These are phyloP conservation scores for Ptychochromis oligacanthus DNA, from an alignment of 2,113 vertebrate genomes.

Conservation along the genomic window DNA sequence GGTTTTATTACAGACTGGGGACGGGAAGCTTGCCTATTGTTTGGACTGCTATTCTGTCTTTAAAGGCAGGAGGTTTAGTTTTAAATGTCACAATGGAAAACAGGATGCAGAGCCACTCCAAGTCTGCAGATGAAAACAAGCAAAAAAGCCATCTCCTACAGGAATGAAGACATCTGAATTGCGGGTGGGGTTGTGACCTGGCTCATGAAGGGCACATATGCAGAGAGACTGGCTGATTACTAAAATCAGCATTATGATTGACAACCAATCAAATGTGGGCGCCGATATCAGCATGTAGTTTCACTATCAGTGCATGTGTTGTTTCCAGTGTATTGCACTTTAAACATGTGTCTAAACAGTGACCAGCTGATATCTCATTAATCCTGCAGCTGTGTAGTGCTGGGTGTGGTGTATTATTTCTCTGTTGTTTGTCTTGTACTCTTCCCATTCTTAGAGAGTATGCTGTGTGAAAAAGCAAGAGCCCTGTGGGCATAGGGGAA, in stretches of 20 bases:
- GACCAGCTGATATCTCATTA: slow-evolving; percentile 9
- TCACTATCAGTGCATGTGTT: background rate
- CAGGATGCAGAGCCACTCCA: slow-evolving; percentile 60
- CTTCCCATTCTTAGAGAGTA: slow-evolving; percentile 8
- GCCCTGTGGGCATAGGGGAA: background rate
- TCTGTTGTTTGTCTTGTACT: background rate
- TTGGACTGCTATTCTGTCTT: slow-evolving; percentile 28
- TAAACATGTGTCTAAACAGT: background rate
- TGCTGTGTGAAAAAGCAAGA: background rate
- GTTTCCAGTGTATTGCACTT: slow-evolving; percentile 15
- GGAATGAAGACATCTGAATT: background rate
- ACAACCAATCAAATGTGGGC: background rate
- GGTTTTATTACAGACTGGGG: slow-evolving; percentile 40
- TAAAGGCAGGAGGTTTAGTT: slow-evolving; percentile 10
- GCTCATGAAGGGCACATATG: background rate
- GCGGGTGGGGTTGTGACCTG: background rate
- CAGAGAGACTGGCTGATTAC: background rate
- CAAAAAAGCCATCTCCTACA: slow-evolving; percentile 34
- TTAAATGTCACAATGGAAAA: slow-evolving; percentile 57
- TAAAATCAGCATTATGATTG: background rate
- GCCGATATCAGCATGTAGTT: background rate
- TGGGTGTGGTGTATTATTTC: slow-evolving; percentile 38
- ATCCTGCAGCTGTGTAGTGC: background rate
- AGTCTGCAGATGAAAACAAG: slow-evolving; percentile 19
- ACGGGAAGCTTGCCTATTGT: slow-evolving; percentile 65